Evolutionary conservation across 2,113 vertebrate genomes (phyloP).

Genomic region (Sapajus apella): DNA sequence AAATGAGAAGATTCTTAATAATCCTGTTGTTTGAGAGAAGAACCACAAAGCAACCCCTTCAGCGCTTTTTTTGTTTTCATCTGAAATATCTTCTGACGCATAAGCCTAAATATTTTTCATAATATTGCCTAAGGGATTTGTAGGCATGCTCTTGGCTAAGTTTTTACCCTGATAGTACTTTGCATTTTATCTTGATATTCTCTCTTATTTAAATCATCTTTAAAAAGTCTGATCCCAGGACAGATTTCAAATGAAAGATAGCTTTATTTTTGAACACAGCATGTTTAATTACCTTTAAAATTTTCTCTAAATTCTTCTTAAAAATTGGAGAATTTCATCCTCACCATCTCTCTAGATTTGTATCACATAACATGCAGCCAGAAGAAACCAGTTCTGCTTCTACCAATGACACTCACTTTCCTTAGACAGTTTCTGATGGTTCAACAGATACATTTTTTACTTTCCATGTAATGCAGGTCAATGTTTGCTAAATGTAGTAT

Average conservation of each 20-base stretch:
- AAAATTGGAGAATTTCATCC: not conserved
- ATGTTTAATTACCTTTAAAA: not conserved
- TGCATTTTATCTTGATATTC: not conserved
- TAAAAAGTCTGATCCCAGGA: not conserved
- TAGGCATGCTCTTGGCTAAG: not conserved
- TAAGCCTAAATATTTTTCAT: not conserved
- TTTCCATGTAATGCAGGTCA: not conserved
- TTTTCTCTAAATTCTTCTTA: not conserved
- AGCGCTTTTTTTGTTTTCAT: not conserved
- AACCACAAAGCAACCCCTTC: accelerated
- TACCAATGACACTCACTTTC: not conserved
- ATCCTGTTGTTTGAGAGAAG: not conserved
- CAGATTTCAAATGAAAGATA: not conserved
- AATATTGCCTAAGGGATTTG: not conserved
- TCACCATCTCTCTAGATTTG: not conserved
- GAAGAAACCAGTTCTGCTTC: not conserved
- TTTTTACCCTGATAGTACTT: not conserved
- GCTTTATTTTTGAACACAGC: not conserved
- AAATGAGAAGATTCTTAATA: not conserved
- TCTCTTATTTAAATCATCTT: not conserved
- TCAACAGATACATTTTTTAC: not conserved
- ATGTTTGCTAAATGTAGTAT: not conserved
- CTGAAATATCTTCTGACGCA: not conserved
- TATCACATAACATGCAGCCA: not conserved
- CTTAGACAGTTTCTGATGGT: not conserved